Percentiles rank a stretch among this genome's conserved stretches.
These are phyloP conservation scores for Meiosimyza decipiens DNA, from an alignment of 2,888 invertebrate genomes.

Conservation along the genomic window DNA sequence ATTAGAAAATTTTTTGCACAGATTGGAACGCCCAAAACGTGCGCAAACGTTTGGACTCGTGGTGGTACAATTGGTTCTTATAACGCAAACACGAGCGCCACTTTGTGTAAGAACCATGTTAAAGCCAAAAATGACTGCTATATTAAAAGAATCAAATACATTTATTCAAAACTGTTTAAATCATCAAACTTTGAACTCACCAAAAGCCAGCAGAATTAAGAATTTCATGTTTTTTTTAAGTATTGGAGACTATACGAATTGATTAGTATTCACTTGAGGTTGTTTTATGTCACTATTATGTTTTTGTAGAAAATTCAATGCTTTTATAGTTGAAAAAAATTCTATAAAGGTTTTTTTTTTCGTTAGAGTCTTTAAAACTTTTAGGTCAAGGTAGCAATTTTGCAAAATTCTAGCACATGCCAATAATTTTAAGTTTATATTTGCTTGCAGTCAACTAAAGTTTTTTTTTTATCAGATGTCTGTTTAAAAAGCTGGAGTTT, in stretches of 20 bases:
- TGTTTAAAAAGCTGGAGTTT: too few relatives aligned
- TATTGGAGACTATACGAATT: not conserved
- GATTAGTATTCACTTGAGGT: not conserved
- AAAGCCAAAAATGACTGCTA: not conserved
- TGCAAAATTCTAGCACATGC: too few relatives aligned
- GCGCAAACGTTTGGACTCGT: conserved; percentile 20
- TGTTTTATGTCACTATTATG: not conserved
- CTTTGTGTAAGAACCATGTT: not conserved
- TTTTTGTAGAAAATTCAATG: too few relatives aligned
- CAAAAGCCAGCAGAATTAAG: too few relatives aligned
- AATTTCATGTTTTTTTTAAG: not conserved
- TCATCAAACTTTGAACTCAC: not conserved
- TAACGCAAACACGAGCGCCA: conserved; percentile 26
- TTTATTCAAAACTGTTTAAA: not conserved
- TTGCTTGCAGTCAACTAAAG: too few relatives aligned
- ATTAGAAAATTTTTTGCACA: conserved; percentile 32
- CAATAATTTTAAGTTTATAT: too few relatives aligned
- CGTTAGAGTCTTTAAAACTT: too few relatives aligned
- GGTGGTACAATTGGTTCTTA: not conserved
- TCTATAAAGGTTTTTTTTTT: too few relatives aligned
- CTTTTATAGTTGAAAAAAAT: too few relatives aligned
- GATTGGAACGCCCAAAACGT: conserved; percentile 23
- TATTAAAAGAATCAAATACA: not conserved
- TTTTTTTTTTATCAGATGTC: too few relatives aligned
- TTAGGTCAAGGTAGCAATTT: too few relatives aligned